phyloP scores from a whole-genome alignment of 2,888 invertebrate species.

The Peribatodes rhomboidaria region DNA sequence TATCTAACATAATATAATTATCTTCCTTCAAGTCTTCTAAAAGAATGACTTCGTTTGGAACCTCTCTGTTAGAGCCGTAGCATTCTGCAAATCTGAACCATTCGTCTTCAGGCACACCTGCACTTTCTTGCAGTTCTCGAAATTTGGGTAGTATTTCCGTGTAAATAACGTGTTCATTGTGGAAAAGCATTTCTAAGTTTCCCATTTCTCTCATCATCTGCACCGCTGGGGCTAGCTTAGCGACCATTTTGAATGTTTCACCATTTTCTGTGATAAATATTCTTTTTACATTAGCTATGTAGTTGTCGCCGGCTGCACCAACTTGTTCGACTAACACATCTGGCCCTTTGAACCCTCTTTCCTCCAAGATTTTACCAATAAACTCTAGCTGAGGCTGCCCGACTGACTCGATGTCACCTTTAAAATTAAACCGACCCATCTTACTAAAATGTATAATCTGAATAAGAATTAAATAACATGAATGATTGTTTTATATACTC shows the following conservation, averaged over 20 bases:
- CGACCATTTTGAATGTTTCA: slow-evolving; percentile 57
- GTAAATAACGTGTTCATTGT: slow-evolving; percentile 61
- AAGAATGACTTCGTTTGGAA: slow-evolving; percentile 43
- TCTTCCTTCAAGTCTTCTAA: slow-evolving; percentile 60
- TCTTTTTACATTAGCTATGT: slow-evolving; percentile 48
- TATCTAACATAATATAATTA: slow-evolving; percentile 58
- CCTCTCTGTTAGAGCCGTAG: slow-evolving; percentile 32
- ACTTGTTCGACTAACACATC: slow-evolving; percentile 53
- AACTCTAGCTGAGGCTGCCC: slow-evolving; percentile 54
- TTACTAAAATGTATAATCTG: slow-evolving; percentile 9
- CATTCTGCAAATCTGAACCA: slow-evolving; percentile 45
- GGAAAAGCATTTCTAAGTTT: slow-evolving; percentile 48
- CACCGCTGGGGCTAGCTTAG: slow-evolving; percentile 60
- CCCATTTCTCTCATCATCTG: slow-evolving; percentile 46
- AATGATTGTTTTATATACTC: neutral
- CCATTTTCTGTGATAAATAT: slow-evolving; percentile 47
- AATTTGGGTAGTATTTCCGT: slow-evolving; percentile 52
- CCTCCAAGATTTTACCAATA: slow-evolving; percentile 54
- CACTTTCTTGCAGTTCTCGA: slow-evolving; percentile 55
- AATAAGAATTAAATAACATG: neutral
- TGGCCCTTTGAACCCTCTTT: slow-evolving; percentile 53
- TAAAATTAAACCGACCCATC: slow-evolving; percentile 52
- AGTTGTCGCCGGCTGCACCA: slow-evolving; percentile 55
- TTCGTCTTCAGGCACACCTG: slow-evolving; percentile 55
- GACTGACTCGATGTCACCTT: slow-evolving; percentile 53